Evolutionary conservation across 2,797 vertebrate species (phyloP), one percentile per base, ranked within the genome.

Genomic region (Nyctalus aviator): DNA sequence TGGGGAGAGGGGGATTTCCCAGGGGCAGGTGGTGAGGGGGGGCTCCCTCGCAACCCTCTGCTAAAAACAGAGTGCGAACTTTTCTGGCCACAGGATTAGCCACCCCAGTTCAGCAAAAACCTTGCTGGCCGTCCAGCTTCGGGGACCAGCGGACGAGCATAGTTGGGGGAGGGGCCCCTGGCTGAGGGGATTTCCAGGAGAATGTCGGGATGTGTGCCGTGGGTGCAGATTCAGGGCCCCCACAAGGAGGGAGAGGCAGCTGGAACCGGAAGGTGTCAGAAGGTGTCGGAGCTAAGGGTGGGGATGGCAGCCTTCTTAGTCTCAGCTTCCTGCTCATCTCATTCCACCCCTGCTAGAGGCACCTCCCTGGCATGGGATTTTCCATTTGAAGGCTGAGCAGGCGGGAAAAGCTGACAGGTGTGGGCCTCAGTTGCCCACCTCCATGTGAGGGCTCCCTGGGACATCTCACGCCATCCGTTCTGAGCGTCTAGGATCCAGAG

Each of bases 1-100:
- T n/a, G 64, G 81, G 81, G 69, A 71, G 18, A 93, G 32, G 88
- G 88, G 94, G 84, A 91, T 94, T 97, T 96, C 94, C 83, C 73
- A 78, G 88, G 55, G 62, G 27, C 84, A 84, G 79, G 78, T 55
- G 41, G 41, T 53, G 53, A 88, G 30, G 64, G 72, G 55, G 76
- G 7, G 77, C 32, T 78, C 77, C 64, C 64, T 23, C 50, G 35
- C 66, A 25, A 66, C 81, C 48, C 41, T 72, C 53, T 32, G n/a
- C 89, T 68, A 59, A 89, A 53, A 86, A 59, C 11, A 50, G 44
- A 30, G 20, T 62, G 35, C 25, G 23, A 59, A 72, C 85, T 72
- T 86, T 93, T n/a, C 59, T 81, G 71, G 79, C 75, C 55, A 32
- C 30, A 13, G 69, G 69, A 62, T 53, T 55, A 68, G 84, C 72